phyloP scores from a whole-genome alignment of 2,888 invertebrate species.

The Uropetala carovei region DNA sequence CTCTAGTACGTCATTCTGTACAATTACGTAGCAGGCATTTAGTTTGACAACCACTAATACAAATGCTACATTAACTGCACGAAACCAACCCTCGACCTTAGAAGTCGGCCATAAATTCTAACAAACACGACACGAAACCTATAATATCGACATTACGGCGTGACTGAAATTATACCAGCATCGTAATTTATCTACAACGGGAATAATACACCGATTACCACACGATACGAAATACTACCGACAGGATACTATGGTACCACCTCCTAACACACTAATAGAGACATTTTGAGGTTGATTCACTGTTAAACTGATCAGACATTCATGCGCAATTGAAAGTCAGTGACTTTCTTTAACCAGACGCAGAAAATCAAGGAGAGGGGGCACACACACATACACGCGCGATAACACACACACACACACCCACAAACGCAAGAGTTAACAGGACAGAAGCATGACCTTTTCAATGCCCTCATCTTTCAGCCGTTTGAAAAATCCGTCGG shows the following conservation, averaged over 20 bases:
- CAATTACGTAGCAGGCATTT: no score
- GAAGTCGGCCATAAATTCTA: no score
- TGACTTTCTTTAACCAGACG: neutral
- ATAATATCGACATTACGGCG: no score
- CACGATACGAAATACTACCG: neutral
- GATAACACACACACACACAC: neutral
- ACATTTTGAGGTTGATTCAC: neutral
- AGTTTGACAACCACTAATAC: no score
- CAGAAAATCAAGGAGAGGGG: neutral
- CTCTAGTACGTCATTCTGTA: no score
- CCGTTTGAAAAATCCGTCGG: neutral
- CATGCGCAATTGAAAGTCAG: neutral
- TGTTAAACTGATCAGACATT: neutral
- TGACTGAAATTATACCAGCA: no score
- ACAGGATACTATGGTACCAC: neutral
- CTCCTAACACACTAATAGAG: neutral
- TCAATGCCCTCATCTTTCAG: neutral
- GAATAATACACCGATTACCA: no score
- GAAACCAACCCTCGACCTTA: no score
- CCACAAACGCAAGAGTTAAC: neutral
- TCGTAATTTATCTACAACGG: no score
- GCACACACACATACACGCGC: neutral
- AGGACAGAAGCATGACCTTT: conserved; percentile 15
- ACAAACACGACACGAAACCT: no score
- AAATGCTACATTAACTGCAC: no score